Base-by-base conservation (phyloP, 2,113 vertebrate genomes). In the Phylloscopus trochiloides region DNA sequence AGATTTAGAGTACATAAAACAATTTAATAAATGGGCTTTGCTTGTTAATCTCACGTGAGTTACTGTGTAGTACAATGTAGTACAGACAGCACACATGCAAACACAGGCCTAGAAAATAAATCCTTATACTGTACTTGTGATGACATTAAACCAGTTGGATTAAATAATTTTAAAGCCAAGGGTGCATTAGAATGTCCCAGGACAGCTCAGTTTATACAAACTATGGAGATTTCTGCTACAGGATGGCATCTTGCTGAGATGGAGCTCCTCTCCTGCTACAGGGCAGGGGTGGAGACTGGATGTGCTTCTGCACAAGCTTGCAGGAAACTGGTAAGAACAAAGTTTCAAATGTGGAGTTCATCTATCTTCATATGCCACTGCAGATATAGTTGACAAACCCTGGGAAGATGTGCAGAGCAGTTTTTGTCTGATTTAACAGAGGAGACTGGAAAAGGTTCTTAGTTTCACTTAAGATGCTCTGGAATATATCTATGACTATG, bases 1-100 rank as follows among this genome's bases (percentile, higher is more conserved):
- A 95, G 93, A 80, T 86, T 95, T 90, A 77, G 55, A 86, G 75
- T 67, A 93, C 90, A 94, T 90, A 80, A 92, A 95, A 87, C 91
- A 92, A 95, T 95, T 95, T 95, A 90, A 93, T 94, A 95, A 96
- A 94, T 59, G 29, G 85, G 68, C 59, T 96, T 96, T 93, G 43
- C 78, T 86, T 90, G 67, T 83, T 93, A 95, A 93, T 93, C 94
- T 94, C 77, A 95, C 3, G 6, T 74, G 91, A 95, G 58, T 57
- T 51, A 36, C 43, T 47, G 45, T 52, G 63, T 61, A 82, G 76
- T 74, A 78, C 57, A 92, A 71, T 40, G 45, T 11, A 12, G 43
- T 66, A 79, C 42, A 95, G 58, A 82, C 50, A 86, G 58, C 50
- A 86, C n/a, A 54, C 10, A 57, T 47, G 36, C 51, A 92, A 68